Evolutionary conservation across 2,888 invertebrate species (phyloP).

Genomic region (Diaperis boleti): DNA sequence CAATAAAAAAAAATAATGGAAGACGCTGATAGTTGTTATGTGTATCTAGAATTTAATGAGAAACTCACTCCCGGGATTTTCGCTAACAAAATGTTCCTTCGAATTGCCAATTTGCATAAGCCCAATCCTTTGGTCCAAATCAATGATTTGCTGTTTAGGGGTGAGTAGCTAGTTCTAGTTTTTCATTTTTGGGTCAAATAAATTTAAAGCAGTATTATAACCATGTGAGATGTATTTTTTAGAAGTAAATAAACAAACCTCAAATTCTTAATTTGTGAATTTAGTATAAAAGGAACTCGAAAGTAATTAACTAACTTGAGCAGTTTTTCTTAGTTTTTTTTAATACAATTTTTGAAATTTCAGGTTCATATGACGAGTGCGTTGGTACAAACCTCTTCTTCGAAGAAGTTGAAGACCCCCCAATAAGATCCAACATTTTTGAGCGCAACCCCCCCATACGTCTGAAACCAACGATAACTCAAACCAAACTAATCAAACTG

Average conservation of each 20-base stretch:
- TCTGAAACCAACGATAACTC: conserved; percentile 73
- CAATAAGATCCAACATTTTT: conserved; percentile 48
- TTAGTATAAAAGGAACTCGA: too few species aligned
- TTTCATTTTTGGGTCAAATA: conserved; percentile 60
- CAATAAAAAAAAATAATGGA: conserved; percentile 20
- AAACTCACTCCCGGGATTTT: conserved; percentile 57
- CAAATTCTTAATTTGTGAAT: too few species aligned
- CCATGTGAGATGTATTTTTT: too few species aligned
- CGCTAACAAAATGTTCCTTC: conserved; percentile 58
- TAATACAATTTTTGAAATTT: background rate
- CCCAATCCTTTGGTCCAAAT: conserved; percentile 60
- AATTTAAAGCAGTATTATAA: too few species aligned
- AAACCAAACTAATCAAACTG: conserved; percentile 76
- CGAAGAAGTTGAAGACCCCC: conserved; percentile 71
- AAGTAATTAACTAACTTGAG: too few species aligned
- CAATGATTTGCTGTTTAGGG: conserved; percentile 61
- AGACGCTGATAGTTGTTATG: conserved; percentile 48
- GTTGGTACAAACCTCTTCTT: conserved; percentile 83
- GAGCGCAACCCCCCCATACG: conserved; percentile 69
- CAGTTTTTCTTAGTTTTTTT: too few species aligned
- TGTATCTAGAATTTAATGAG: conserved; percentile 60
- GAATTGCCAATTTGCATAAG: conserved; percentile 59
- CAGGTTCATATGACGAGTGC: conserved; percentile 77
- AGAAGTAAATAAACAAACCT: too few species aligned
- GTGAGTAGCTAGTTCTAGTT: conserved; percentile 46